Evolutionary conservation across 1,140 invertebrate genomes (phyloP), one percentile per base, ranked within the genome.

Genomic region (Bombus confusus): DNA sequence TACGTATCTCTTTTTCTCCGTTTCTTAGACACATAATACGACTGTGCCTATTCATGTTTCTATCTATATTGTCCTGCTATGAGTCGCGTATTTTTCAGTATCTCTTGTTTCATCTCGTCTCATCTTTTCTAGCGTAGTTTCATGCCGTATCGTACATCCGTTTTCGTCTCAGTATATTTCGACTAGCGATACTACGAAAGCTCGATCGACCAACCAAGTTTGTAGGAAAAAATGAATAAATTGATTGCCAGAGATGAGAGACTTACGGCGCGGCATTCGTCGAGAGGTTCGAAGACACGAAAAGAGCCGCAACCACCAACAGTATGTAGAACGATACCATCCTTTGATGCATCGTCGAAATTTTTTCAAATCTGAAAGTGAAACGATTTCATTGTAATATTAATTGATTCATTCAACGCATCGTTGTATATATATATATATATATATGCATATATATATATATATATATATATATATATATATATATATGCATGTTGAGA

Each of bases 191-290:
- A 34, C 2, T 22, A 34, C 15, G 37, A n/a, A 57, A 10, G 5
- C n/a, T 37, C 25, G 31, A 75, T 25, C 10, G 12, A 37, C 28
- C 13, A 12, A 75, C 1, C 18, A 25, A 28, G 12, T 31, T 75
- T 15, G 13, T 15, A 5, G 22, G 8, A 25, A 52, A 28, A 75
- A 18, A 4, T 18, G 39, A 34, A 64, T 15, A 34, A 80, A 74
- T 34, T 59, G 71, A 62, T 31, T 1, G 8, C 9, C 4, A 39
- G 1, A 18, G 6, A 9, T 57, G 31, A 76, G 5, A 28, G 18
- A 80, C 83, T 85, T 62, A 85, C 83, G 83, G 83, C 18, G 83
- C 83, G 1, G 83, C 83, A 28, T 73, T 34, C 31, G 47, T 31
- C 22, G 47, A 52, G 9, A 34, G 34, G 9, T 37, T 83, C 22